Base-by-base conservation (phyloP, 2,113 vertebrate genomes). In the Eptatretus burgeri region DNA sequence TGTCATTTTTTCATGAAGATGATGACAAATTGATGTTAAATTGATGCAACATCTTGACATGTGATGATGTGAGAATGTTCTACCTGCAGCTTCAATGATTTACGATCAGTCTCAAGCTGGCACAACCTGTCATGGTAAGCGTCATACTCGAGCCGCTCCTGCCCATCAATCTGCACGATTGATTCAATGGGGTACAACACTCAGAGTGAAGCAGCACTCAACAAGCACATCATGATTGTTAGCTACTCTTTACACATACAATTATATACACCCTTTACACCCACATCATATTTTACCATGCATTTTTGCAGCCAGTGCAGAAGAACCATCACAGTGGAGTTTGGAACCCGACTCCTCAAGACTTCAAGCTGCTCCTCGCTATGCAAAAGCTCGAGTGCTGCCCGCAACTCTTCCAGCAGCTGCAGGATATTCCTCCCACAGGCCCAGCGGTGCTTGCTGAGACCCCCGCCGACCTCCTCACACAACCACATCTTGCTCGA, bases 81-180 rank as follows among this genome's bases (percentile, higher is more conserved):
- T 77, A 85, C 89, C 81, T 98, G 91, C 69, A 98, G 79, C 69
- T 95, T 81, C 13, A 94, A 80, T 51, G 91, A 98, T 70, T 96
- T 89, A 70, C 93, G 95, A 74, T 98, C 91, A 63, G 78, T 82
- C 74, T 98, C 91, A 67, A 98, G 70, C 62, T 85, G 76, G 20
- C 80, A 74, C n/a, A 98, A 77, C 66, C 91, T 77, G 71, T 96
- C 91, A 68, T 95, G 89, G 73, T 96, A 96, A 49, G 84, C 75
- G 73, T 94, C 86, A 67, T 79, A 78, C 2, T 77, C 75, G 62
- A 84, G 74, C 65, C 82, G 76, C 64, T 91, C 75, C 69, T 91
- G 85, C 8, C 89, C 91, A 51, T 93, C 95, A 50, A 83, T 82
- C 91, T 98, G 74, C 68, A 75, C 27, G 3, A 41, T 41, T 41